Percentiles rank a stretch among this genome's conserved stretches.
These are phyloP conservation scores for Leptinotarsa tumamoca DNA, from an alignment of 2,888 invertebrate genomes.

Conservation along the genomic window DNA sequence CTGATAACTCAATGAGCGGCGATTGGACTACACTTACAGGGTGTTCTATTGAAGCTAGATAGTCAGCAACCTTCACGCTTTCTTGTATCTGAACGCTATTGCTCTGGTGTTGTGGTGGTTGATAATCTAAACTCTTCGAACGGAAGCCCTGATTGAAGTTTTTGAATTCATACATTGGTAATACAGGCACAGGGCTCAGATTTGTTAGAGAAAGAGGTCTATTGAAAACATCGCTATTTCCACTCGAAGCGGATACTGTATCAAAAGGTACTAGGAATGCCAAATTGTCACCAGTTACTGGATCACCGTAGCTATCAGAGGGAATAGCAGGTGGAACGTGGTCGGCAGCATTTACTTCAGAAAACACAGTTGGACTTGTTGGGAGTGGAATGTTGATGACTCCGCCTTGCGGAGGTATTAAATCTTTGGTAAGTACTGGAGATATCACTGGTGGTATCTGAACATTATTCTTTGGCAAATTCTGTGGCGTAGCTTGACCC, in stretches of 20 bases:
- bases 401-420: not conserved
- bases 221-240: slow-evolving; percentile 44
- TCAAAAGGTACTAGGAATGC: slow-evolving; percentile 53
- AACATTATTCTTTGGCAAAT: not conserved
- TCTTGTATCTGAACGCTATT: slow-evolving; percentile 70
- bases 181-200: slow-evolving; percentile 67
- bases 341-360: slow-evolving; percentile 1
- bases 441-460: not conserved
- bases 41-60: slow-evolving; percentile 78
- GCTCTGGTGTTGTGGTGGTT: slow-evolving; percentile 44
- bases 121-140: slow-evolving; percentile 15
- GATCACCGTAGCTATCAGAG: slow-evolving; percentile 63
- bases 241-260: slow-evolving; percentile 55
- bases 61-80: slow-evolving; percentile 77
- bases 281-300: slow-evolving; percentile 62
- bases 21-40: slow-evolving; percentile 79
- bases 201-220: slow-evolving; percentile 74
- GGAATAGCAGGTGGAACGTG: slow-evolving; percentile 53
- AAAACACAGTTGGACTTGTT: slow-evolving; percentile 17
- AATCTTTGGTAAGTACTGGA: not conserved
- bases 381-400: slow-evolving; percentile 28
- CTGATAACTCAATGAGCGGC: slow-evolving; percentile 74
- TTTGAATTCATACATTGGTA: slow-evolving; percentile 69
- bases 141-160: slow-evolving; percentile 68
- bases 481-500: not conserved